Conservation (phyloP, 2,113 vertebrate species). For the Cottus gobio region DNA sequence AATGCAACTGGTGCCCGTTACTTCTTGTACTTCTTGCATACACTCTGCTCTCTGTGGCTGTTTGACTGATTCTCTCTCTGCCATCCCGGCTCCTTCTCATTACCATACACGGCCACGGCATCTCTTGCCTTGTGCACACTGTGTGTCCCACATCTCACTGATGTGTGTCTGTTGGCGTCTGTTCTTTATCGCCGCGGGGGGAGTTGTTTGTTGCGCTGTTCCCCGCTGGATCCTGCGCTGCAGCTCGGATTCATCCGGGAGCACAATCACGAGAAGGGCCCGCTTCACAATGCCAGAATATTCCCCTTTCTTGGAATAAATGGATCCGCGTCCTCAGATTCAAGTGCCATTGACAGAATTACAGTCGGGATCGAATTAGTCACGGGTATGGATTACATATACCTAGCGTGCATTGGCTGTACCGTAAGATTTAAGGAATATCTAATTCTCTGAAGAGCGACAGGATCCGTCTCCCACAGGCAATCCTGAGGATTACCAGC, state of each 20-base stretch:
- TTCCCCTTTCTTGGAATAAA: constrained; percentile 29
- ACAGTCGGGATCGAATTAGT: constrained; percentile 4
- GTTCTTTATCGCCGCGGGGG: constrained; percentile 35
- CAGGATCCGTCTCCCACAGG: constrained; percentile 6
- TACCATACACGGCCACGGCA: constrained; percentile 45
- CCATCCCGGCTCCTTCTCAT: constrained; percentile 32
- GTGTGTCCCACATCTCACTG: constrained; percentile 37
- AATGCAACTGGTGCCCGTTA: neutral
- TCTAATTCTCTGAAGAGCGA: constrained; percentile 16
- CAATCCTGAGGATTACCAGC: constrained; percentile 22
- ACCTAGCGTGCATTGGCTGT: constrained; percentile 6
- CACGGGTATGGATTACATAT: constrained; percentile 41
- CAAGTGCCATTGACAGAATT: constrained; percentile 38
- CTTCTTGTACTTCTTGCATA: neutral
- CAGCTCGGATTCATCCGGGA: constrained; percentile 43
- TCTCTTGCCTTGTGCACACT: constrained; percentile 39
- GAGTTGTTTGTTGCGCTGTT: constrained; percentile 47
- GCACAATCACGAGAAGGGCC: constrained; percentile 13
- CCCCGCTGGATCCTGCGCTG: constrained; percentile 38
- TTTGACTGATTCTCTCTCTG: neutral
- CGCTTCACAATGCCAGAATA: constrained; percentile 17
- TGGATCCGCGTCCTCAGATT: constrained; percentile 19
- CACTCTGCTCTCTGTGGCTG: constrained; percentile 1
- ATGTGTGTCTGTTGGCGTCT: constrained; percentile 45
- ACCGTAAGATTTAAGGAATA: constrained; percentile 13